Base-by-base conservation (phyloP, 2,797 vertebrate genomes). In the Prunella strophiata region DNA sequence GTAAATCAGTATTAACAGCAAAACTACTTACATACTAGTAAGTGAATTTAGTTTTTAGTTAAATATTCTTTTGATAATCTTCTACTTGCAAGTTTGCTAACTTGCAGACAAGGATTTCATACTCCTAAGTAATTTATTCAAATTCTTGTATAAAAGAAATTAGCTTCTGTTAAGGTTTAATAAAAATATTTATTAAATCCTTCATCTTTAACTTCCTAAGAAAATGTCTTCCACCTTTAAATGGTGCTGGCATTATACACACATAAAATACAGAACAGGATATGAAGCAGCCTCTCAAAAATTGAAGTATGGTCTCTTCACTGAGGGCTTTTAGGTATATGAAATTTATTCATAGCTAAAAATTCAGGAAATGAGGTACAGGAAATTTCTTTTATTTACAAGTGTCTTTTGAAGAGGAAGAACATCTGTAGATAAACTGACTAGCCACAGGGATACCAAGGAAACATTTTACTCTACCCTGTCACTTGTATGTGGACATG, bases 151-250 rank as follows among this genome's bases (percentile, higher is more conserved):
- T n/a, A 51, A 92, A 94, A 66, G 10, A 8, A 90, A 43, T 23
- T 9, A 67, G 16, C 6, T 71, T 70, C 78, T 10, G 7, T 62
- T 61, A 30, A 2, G 2, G 20, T 91, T 93, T 65, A 4, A 15
- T 83, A 68, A 3, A 91, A 95, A 68, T 63, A 77, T 73, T 94
- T 93, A 96, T 76, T 92, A 72, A 66, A 68, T 36, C 20, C 19
- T 87, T 68, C 4, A 27, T 59, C 27, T 58, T 65, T 27, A 75
- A 70, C 10, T 40, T 81, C 16, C 65, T 40, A 43, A 85, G 29
- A 82, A 92, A 85, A 85, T 20, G 4, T 38, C 14, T 72, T 78
- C 27, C 5, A 85, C 23, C 38, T 79, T 27, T 82, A 55, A 82
- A 47, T 38, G 30, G 50, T 81, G 32, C 27, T 88, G 54, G 26